These are phyloP conservation scores for Nerophis lumbriciformis DNA, from an alignment of 2,113 vertebrate genomes.

Conservation along the genomic window DNA sequence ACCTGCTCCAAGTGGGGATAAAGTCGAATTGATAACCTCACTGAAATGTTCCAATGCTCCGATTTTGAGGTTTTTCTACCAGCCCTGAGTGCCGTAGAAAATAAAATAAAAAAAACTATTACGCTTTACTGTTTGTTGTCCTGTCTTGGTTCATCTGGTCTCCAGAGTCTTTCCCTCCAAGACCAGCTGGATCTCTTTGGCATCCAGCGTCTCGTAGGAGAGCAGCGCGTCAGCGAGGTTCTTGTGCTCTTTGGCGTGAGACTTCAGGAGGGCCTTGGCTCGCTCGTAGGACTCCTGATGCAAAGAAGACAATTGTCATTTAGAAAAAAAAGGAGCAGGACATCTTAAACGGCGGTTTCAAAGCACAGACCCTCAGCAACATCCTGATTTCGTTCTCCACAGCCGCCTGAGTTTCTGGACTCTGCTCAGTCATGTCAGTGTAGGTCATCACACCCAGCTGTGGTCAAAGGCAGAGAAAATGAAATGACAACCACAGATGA, in stretches of 20 bases:
- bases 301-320: background rate
- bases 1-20: background rate
- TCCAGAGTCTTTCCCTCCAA: constrained; percentile 89
- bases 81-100: constrained; percentile 40
- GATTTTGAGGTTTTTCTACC: background rate
- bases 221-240: constrained; percentile 92
- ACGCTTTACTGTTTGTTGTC: background rate
- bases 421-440: constrained; percentile 78
- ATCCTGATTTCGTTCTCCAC: constrained; percentile 92
- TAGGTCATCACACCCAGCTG: constrained; percentile 99
- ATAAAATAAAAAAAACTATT: background rate
- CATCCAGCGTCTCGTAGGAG: constrained; percentile 93
- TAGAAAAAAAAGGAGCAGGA: background rate
- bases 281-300: constrained; percentile 91
- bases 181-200: constrained; percentile 94
- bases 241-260: constrained; percentile 90
- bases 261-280: constrained; percentile 87
- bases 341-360: background rate
- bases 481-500: background rate
- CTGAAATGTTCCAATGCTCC: background rate
- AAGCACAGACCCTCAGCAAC: constrained; percentile 79
- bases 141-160: constrained; percentile 75
- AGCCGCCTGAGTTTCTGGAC: constrained; percentile 93
- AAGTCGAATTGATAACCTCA: background rate
- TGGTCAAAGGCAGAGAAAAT: background rate